phyloP scores from a whole-genome alignment of 2,888 invertebrate species.

The Ceramica pisi region DNA sequence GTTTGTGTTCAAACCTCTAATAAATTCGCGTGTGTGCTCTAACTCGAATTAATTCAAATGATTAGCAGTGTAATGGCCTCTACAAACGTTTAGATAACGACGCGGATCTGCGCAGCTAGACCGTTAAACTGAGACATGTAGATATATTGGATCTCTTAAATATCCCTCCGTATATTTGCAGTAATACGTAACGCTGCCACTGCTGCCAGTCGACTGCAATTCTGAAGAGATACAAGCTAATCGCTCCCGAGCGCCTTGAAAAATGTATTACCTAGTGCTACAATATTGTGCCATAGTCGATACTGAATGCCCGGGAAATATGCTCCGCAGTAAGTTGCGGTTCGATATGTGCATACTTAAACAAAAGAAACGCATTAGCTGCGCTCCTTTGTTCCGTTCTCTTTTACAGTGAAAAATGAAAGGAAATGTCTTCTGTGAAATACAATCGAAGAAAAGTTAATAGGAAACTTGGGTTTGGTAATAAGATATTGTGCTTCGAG shows the following conservation, averaged over 20 bases:
- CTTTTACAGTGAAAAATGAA: conserved; percentile 29
- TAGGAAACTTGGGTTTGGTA: conserved; percentile 25
- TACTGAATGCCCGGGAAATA: conserved; percentile 65
- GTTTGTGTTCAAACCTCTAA: conserved; percentile 46
- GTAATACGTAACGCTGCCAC: conserved; percentile 66
- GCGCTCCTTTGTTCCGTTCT: conserved; percentile 48
- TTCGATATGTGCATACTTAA: conserved; percentile 71
- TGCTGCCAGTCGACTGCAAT: conserved; percentile 71
- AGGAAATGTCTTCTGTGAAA: conserved; percentile 33
- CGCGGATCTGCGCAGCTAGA: conserved; percentile 24
- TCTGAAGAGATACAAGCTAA: conserved; percentile 73
- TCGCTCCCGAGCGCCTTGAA: conserved; percentile 74
- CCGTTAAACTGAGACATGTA: conserved; percentile 58
- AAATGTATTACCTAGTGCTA: conserved; percentile 74
- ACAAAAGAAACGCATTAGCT: conserved; percentile 60
- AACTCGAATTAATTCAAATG: conserved; percentile 50
- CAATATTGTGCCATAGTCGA: conserved; percentile 75
- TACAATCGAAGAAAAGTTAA: conserved; percentile 46
- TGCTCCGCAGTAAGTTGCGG: conserved; percentile 75
- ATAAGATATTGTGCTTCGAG: conserved; percentile 8
- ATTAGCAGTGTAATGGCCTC: conserved; percentile 51
- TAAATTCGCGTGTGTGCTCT: conserved; percentile 22
- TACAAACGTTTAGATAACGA: conserved; percentile 51
- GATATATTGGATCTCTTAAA: conserved; percentile 65
- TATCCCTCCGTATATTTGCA: conserved; percentile 63